Evolutionary conservation across 2,113 vertebrate genomes (phyloP).

Genomic region (Polypterus bichir): DNA sequence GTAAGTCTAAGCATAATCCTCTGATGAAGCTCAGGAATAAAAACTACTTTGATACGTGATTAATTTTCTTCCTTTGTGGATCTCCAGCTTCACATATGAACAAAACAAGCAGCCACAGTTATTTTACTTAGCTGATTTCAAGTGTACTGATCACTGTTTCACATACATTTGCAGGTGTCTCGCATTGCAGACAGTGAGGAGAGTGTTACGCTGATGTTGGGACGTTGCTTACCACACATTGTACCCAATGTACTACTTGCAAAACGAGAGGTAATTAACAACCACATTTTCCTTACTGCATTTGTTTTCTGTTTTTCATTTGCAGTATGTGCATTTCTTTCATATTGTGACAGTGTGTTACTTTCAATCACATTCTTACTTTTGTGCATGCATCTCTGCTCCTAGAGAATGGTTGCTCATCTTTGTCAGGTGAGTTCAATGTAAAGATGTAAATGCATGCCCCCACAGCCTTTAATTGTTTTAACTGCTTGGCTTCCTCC

Average conservation of each 20-base stretch:
- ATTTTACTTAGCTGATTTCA: neutral
- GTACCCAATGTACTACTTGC: slow-evolving; percentile 94
- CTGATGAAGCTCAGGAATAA: no score
- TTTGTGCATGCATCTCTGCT: slow-evolving; percentile 87
- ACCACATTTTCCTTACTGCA: neutral
- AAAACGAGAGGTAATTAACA: slow-evolving; percentile 81
- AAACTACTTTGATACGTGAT: no score
- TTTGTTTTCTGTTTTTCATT: neutral
- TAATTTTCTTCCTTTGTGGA: no score
- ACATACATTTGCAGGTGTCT: slow-evolving; percentile 65
- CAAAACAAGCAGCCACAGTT: neutral
- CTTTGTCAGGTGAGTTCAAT: slow-evolving; percentile 93
- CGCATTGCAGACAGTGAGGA: slow-evolving; percentile 91
- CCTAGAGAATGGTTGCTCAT: slow-evolving; percentile 96
- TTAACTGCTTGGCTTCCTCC: slow-evolving; percentile 3
- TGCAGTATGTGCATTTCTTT: slow-evolving; percentile 26
- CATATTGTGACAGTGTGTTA: slow-evolving; percentile 49
- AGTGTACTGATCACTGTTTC: neutral
- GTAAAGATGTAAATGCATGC: slow-evolving; percentile 63
- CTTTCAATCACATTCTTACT: slow-evolving; percentile 81
- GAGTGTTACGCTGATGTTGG: slow-evolving; percentile 91
- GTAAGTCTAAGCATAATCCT: no score
- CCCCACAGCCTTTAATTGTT: slow-evolving; percentile 23
- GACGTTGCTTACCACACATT: slow-evolving; percentile 93
- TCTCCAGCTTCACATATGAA: no score